Percentiles rank a stretch among this genome's conserved stretches.
Conservation (phyloP, 2,888 invertebrate species). For the Agonum fuliginosum region DNA sequence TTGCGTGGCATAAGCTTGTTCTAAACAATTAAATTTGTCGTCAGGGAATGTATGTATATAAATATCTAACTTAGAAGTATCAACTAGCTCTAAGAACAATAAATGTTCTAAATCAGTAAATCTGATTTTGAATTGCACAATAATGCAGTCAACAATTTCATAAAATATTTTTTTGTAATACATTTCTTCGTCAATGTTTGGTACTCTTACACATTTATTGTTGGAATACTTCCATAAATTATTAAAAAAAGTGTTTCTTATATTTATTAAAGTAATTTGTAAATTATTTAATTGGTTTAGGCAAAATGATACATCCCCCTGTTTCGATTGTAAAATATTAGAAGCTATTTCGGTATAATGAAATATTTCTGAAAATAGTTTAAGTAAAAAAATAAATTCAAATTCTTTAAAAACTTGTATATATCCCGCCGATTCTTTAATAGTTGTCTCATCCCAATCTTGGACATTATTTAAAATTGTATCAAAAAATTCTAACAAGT, state of each 20-base stretch:
- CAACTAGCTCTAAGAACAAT: not conserved
- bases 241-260: not conserved
- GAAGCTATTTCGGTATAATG: not conserved
- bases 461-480: not conserved
- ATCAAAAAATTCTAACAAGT: not conserved
- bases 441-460: not conserved
- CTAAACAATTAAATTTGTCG: not conserved
- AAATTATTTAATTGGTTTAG: not conserved
- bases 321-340: slow-evolving; percentile 5
- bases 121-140: slow-evolving; percentile 3
- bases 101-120: not conserved
- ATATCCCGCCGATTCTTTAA: slow-evolving; percentile 4
- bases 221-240: not conserved
- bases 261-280: slow-evolving; percentile 4
- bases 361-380: not conserved
- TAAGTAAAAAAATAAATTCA: slow-evolving; percentile 20
- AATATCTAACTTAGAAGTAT: not conserved
- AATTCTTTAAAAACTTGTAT: not conserved
- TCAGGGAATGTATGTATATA: not conserved
- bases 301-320: not conserved
- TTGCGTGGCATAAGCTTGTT: not conserved
- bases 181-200: not conserved
- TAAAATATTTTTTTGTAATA: slow-evolving; percentile 8
- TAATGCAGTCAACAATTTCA: slow-evolving; percentile 22
- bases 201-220: not conserved